Evolutionary conservation across 2,888 invertebrate genomes (phyloP), one percentile per base, ranked within the genome.

Genomic region (Chloroclystis v-ata): DNA sequence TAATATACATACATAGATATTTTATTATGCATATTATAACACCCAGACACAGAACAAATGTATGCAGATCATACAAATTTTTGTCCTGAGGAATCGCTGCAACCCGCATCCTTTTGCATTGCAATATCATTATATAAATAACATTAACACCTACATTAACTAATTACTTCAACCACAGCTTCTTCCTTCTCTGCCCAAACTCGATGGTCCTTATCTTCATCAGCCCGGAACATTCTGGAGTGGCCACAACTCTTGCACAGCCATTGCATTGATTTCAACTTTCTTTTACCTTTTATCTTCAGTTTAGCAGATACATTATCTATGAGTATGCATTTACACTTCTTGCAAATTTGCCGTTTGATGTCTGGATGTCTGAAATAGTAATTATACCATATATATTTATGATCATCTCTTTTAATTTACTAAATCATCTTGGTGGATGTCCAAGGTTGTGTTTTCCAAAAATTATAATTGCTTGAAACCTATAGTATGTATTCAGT

Each of bases 321-420:
- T 30, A 90, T 75, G 0, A 91, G 72, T 4, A 89, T 79, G 44
- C 87, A 82, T 41, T 87, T 80, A 57, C 91, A 91, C 54, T 81
- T 85, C 64, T 91, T 91, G 59, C 91, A 91, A 33, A 91, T 67
- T 47, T 89, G 89, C 40, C 90, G 78, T 60, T 91, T 91, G 29
- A 91, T 69, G 41, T 89, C 82, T n/a, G 90, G 89, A 59, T 90
- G 90, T 53, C 91, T 91, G 69, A 7, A 79, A 81, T 43, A n/a
- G 9, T 3, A n/a, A 8, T 24, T 24, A 4, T 12, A 1, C 2
- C 4, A 29, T 8, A 12, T 5, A 12, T 12, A 29, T n/a, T n/a
- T n/a, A n/a, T n/a, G n/a, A n/a, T n/a, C n/a, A n/a, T n/a, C n/a
- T n/a, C n/a, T n/a, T n/a, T n/a, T n/a, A n/a, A n/a, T n/a, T n/a